Conservation (phyloP, 2,113 vertebrate species). For the Elaphurus davidianus region DNA sequence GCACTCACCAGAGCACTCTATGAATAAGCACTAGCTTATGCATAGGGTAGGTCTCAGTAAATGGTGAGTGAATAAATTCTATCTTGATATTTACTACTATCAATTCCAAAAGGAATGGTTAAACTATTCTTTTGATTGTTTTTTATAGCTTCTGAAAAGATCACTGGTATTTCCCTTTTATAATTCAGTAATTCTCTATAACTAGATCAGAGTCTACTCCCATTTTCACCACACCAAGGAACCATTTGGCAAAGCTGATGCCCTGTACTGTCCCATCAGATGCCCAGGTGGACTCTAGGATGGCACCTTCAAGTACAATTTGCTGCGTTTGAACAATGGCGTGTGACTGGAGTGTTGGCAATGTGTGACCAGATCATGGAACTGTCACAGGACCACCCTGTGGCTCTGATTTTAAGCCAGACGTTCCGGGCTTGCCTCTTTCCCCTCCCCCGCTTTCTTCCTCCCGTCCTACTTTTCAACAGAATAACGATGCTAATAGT, state of each 20-base stretch:
- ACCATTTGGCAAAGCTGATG: background rate
- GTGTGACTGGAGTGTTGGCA: rapidly evolving
- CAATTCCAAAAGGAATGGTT: background rate
- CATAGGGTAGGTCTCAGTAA: background rate
- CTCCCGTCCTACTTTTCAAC: background rate
- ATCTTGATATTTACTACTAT: background rate
- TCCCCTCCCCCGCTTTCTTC: background rate
- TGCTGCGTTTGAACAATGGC: background rate
- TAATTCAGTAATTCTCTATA: background rate
- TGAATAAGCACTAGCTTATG: too few species aligned
- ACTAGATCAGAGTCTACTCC: background rate
- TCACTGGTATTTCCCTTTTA: background rate
- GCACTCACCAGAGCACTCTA: background rate
- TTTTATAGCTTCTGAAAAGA: background rate
- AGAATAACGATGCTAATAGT: slow-evolving; percentile 46
- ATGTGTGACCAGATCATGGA: background rate
- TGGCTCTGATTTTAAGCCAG: slow-evolving; percentile 27
- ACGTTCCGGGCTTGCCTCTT: slow-evolving; percentile 17
- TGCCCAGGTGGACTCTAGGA: background rate
- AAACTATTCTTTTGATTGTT: background rate
- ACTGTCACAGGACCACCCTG: background rate
- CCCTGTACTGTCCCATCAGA: background rate
- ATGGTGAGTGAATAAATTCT: background rate
- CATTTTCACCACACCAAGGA: background rate
- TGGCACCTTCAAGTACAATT: background rate